These are phyloP conservation scores for Diaprepes abbreviatus DNA, from an alignment of 2,888 invertebrate species.

Conservation along the genomic window DNA sequence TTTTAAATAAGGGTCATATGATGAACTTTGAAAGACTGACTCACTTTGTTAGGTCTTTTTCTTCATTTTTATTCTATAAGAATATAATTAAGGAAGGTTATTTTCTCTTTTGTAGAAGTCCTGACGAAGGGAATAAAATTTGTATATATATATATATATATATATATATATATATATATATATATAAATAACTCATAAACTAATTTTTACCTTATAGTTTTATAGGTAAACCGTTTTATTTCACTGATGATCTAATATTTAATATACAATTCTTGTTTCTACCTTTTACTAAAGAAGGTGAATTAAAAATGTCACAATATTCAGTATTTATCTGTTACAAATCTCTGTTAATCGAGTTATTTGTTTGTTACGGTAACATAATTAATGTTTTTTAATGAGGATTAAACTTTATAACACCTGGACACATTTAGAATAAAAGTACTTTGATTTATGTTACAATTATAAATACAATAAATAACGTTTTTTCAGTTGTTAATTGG, in stretches of 20 bases:
- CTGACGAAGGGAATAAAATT: too few species aligned
- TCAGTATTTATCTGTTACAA: neutral
- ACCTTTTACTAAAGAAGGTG: neutral
- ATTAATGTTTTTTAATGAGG: neutral
- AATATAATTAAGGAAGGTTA: too few species aligned
- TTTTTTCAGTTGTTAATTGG: slow-evolving; percentile 22
- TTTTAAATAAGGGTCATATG: too few species aligned
- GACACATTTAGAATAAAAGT: neutral
- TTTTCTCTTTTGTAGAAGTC: too few species aligned
- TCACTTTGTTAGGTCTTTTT: too few species aligned
- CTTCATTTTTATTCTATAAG: too few species aligned
- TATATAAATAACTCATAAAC: too few species aligned
- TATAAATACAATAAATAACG: slow-evolving; percentile 1
- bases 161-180: too few species aligned
- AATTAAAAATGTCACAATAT: slow-evolving; percentile 4
- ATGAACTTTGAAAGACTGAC: too few species aligned
- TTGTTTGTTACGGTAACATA: neutral
- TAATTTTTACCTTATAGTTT: too few species aligned
- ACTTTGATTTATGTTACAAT: slow-evolving; percentile 3
- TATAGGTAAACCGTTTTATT: neutral
- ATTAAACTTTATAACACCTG: slow-evolving; percentile 10
- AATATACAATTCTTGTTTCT: neutral
- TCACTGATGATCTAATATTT: neutral
- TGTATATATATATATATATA: too few species aligned
- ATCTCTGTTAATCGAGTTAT: slow-evolving; percentile 1